Evolutionary conservation across 2,113 vertebrate species (phyloP).

Genomic region (Megaleporinus macrocephalus): DNA sequence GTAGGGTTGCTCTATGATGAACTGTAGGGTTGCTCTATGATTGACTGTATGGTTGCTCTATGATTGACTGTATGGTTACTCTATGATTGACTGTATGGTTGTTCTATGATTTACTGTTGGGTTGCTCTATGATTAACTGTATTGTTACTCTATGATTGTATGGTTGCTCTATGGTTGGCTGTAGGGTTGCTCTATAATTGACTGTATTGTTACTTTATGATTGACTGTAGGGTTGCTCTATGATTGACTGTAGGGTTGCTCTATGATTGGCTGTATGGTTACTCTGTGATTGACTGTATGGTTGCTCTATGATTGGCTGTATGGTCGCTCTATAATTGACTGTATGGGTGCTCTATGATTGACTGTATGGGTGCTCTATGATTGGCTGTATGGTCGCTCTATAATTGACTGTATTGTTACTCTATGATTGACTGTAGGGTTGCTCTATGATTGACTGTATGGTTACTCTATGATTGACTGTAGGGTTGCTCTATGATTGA

Average conservation of each 20-base stretch:
- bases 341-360: background rate
- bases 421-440: background rate
- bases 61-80: no score
- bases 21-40: no score
- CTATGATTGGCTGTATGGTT: no score
- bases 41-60: no score
- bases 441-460: background rate
- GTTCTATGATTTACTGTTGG: no score
- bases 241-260: no score
- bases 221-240: no score
- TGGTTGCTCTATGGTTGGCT: background rate
- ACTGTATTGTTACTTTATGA: background rate
- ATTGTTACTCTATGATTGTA: background rate
- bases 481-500: background rate
- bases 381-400: background rate
- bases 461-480: no score
- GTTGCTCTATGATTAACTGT: no score
- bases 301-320: background rate
- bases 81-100: no score
- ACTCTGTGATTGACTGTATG: background rate
- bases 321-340: background rate
- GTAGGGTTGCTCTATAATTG: background rate
- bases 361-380: background rate
- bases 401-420: background rate
- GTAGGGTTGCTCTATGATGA: no score